phyloP scores from a whole-genome alignment of 2,797 vertebrate species.

The Anguilla marmorata region DNA sequence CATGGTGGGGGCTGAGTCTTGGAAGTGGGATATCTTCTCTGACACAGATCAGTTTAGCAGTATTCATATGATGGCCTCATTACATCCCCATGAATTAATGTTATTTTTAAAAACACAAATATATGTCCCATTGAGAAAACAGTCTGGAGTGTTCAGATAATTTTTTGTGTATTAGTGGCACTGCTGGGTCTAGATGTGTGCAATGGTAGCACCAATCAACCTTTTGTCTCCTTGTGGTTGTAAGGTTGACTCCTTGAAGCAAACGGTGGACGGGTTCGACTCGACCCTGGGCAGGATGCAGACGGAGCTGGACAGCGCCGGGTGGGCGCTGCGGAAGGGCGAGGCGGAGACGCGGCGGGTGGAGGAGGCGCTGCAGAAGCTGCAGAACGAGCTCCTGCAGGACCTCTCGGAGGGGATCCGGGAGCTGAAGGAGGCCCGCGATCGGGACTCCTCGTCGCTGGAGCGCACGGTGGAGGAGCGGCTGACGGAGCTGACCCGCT shows the following conservation, averaged over 20 bases:
- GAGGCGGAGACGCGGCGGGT: constrained; percentile 84
- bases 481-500: constrained; percentile 85
- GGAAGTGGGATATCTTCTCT: not conserved
- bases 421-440: constrained; percentile 86
- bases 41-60: not conserved
- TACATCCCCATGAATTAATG: not conserved
- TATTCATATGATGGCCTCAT: not conserved
- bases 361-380: constrained; percentile 88
- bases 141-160: not conserved
- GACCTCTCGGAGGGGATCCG: constrained; percentile 86
- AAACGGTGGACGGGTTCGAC: constrained; percentile 77
- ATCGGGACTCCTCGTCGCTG: constrained; percentile 85
- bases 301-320: constrained; percentile 78
- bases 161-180: not conserved
- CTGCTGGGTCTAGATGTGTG: not conserved
- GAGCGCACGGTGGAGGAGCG: constrained; percentile 89
- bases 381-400: constrained; percentile 87
- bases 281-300: constrained; percentile 76
- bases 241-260: constrained; percentile 82
- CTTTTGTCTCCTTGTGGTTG: constrained; percentile 45
- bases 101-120: not conserved
- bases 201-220: not conserved
- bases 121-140: not conserved
- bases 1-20: not conserved
- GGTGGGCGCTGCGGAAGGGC: constrained; percentile 77